These are phyloP conservation scores for Cheilosia urbana DNA, from an alignment of 2,888 invertebrate species.

Conservation along the genomic window DNA sequence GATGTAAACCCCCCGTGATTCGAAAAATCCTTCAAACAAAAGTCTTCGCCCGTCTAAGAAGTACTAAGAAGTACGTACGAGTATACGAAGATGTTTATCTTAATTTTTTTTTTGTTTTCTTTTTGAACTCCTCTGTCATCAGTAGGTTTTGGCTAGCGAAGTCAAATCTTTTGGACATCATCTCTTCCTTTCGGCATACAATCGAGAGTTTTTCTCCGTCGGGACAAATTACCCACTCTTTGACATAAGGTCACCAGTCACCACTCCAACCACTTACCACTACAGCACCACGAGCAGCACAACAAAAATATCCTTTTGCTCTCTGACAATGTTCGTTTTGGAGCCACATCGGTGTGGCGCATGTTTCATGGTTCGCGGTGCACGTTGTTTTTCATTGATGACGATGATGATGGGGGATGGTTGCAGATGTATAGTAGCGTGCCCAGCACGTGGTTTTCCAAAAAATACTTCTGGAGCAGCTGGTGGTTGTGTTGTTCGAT, in stretches of 20 bases:
- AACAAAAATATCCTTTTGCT: slow-evolving; percentile 50
- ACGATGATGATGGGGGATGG: slow-evolving; percentile 53
- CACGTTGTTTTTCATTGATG: slow-evolving; percentile 73
- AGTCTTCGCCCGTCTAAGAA: neutral
- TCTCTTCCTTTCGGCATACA: slow-evolving; percentile 45
- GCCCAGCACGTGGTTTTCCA: slow-evolving; percentile 67
- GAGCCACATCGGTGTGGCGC: slow-evolving; percentile 70
- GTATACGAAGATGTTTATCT: slow-evolving; percentile 63
- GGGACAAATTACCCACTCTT: slow-evolving; percentile 64
- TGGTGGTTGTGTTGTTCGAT: slow-evolving; percentile 64
- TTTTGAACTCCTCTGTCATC: slow-evolving; percentile 41
- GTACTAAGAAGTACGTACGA: slow-evolving; percentile 1
- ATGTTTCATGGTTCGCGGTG: slow-evolving; percentile 76
- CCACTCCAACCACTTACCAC: slow-evolving; percentile 30
- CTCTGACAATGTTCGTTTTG: slow-evolving; percentile 42
- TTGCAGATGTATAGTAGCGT: slow-evolving; percentile 17
- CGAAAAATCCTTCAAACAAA: slow-evolving; percentile 34
- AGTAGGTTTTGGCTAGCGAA: slow-evolving; percentile 58
- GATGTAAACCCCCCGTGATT: slow-evolving; percentile 54
- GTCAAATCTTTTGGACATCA: slow-evolving; percentile 57
- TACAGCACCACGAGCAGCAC: slow-evolving; percentile 22
- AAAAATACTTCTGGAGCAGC: slow-evolving; percentile 51
- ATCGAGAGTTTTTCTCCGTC: slow-evolving; percentile 45
- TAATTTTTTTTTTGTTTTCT: slow-evolving; percentile 43
- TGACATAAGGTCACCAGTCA: slow-evolving; percentile 36